Percentiles rank a stretch among this genome's conserved stretches.
These are phyloP conservation scores for Ornithorhynchus anatinus DNA, from an alignment of 2,113 vertebrate species.

Conservation along the genomic window DNA sequence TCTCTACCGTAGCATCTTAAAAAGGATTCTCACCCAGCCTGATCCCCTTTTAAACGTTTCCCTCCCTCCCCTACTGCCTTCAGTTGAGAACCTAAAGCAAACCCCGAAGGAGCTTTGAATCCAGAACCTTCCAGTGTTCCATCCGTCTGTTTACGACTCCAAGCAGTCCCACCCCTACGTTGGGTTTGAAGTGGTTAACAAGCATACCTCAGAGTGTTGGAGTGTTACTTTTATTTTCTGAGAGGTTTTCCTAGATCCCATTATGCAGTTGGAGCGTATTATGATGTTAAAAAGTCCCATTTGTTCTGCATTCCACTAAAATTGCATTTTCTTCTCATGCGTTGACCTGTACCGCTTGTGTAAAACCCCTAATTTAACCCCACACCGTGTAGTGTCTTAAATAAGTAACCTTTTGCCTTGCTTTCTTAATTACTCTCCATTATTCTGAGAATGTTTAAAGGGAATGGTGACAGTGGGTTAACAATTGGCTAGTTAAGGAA, in stretches of 20 bases:
- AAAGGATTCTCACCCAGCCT: no score
- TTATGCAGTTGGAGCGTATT: constrained; percentile 59
- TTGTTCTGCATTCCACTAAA: constrained; percentile 77
- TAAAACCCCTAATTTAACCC: constrained; percentile 75
- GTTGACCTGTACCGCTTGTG: constrained; percentile 56
- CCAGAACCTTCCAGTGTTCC: constrained; percentile 53
- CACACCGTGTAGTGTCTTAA: constrained; percentile 45
- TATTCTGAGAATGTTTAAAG: constrained; percentile 52
- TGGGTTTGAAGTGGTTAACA: constrained; percentile 60
- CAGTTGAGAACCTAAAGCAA: neutral
- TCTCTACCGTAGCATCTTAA: no score
- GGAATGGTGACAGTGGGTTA: constrained; percentile 54
- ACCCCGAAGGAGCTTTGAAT: constrained; percentile 45
- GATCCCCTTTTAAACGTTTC: no score
- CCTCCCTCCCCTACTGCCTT: no score
- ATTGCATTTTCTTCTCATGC: constrained; percentile 63
- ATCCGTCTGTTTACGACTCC: constrained; percentile 48
- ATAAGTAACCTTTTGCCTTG: constrained; percentile 68
- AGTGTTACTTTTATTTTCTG: constrained; percentile 67
- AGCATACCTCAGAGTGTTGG: constrained; percentile 52
- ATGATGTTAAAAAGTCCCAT: constrained; percentile 72
- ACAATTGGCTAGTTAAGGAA: constrained; percentile 66
- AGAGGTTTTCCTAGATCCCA: constrained; percentile 64
- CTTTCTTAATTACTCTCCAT: constrained; percentile 64
- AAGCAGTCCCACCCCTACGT: constrained; percentile 38